phyloP scores from a whole-genome alignment of 1,140 invertebrate genomes.

The Maconellicoccus hirsutus region DNA sequence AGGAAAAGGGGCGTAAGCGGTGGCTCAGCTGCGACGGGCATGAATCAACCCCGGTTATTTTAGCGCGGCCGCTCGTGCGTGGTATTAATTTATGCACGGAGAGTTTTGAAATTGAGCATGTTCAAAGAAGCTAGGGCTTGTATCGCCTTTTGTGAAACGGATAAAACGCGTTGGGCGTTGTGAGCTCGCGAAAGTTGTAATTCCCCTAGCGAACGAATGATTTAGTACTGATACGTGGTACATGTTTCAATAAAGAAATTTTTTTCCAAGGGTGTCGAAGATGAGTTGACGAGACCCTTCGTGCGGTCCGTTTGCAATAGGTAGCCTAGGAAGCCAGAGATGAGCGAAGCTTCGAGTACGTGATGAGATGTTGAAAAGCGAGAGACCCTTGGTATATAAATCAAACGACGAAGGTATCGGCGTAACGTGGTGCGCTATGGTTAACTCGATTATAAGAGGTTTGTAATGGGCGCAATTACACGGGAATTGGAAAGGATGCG shows the following conservation, averaged over 20 bases:
- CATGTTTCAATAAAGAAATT: background rate
- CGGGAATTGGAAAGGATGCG: background rate
- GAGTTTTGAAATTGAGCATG: background rate
- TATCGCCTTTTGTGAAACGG: background rate
- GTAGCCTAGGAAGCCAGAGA: no score
- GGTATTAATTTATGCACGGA: no score
- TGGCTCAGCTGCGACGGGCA: no score
- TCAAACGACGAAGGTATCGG: background rate
- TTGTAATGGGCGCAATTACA: slow-evolving; percentile 1
- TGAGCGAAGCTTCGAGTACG: background rate
- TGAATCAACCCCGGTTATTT: no score
- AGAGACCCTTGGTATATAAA: background rate
- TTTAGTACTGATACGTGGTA: background rate
- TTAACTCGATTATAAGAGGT: background rate
- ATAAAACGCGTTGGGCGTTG: no score
- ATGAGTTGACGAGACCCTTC: no score
- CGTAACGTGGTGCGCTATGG: background rate
- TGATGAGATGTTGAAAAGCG: background rate
- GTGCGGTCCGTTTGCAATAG: no score
- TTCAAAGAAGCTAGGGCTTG: background rate
- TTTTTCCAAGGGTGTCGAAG: background rate
- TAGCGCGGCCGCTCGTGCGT: no score
- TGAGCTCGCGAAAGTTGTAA: no score
- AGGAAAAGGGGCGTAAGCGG: no score
- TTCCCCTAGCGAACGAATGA: background rate